phyloP scores from a whole-genome alignment of 2,113 vertebrate species.

The Dromas ardeola region DNA sequence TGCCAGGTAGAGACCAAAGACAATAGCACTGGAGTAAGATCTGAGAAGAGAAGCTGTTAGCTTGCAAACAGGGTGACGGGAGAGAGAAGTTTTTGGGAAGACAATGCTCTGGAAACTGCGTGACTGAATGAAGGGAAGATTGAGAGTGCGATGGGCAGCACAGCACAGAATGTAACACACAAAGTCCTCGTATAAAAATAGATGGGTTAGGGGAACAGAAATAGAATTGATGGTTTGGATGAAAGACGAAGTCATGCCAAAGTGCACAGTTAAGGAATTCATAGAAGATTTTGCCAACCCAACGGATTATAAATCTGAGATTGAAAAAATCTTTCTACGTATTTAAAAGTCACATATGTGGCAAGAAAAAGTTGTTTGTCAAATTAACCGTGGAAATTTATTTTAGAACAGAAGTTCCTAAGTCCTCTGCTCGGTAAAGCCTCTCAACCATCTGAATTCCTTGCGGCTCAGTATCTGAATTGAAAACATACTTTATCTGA shows the following conservation, averaged over 20 bases:
- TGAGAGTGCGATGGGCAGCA: neutral
- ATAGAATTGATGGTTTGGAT: neutral
- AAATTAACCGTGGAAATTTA: neutral
- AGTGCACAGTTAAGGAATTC: neutral
- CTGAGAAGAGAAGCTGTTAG: neutral
- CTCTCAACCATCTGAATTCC: neutral
- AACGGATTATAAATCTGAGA: neutral
- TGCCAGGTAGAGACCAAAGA: neutral
- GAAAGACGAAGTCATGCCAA: neutral
- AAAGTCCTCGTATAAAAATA: neutral
- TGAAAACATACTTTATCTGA: neutral
- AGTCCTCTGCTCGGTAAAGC: neutral
- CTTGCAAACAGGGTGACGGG: neutral
- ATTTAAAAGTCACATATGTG: neutral
- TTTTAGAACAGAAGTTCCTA: neutral
- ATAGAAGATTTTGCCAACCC: neutral
- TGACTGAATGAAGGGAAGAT: neutral
- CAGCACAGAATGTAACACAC: neutral
- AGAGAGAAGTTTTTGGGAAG: neutral
- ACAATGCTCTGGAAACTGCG: neutral
- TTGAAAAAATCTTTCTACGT: neutral
- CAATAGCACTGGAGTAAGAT: neutral
- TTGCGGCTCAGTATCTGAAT: neutral
- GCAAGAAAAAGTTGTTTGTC: neutral
- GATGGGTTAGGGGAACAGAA: conserved; percentile 4